Conservation (phyloP, 2,888 invertebrate genomes). For the Pyrrhosoma nymphula region DNA sequence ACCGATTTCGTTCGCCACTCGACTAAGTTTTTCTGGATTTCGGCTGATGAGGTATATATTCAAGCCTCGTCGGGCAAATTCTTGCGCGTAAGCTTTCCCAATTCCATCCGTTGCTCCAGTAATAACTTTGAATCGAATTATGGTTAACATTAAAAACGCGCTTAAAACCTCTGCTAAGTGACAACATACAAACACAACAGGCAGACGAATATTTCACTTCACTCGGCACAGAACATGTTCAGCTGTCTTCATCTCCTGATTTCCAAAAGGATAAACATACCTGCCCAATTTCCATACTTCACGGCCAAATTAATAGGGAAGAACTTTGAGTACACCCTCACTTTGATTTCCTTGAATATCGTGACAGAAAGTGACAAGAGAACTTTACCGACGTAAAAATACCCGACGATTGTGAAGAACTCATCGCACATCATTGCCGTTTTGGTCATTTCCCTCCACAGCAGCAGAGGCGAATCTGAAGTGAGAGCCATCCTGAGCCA, state of each 20-base stretch:
- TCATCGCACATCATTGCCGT: slow-evolving; percentile 61
- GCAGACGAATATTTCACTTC: background rate
- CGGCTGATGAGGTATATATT: slow-evolving; percentile 91
- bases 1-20: slow-evolving; percentile 88
- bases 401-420: slow-evolving; percentile 55
- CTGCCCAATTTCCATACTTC: slow-evolving; percentile 92
- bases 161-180: background rate
- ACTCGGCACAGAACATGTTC: background rate
- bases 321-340: background rate
- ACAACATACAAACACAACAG: background rate
- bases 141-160: background rate
- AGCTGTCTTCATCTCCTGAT: too few relatives aligned
- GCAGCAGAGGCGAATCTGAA: slow-evolving; percentile 46
- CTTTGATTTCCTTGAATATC: slow-evolving; percentile 27
- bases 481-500: slow-evolving; percentile 43
- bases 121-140: slow-evolving; percentile 81
- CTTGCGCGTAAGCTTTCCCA: slow-evolving; percentile 91
- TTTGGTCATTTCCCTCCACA: slow-evolving; percentile 40
- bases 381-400: slow-evolving; percentile 67
- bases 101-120: slow-evolving; percentile 96
- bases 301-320: slow-evolving; percentile 78
- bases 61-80: slow-evolving; percentile 87
- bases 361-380: slow-evolving; percentile 21
- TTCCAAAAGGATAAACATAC: slow-evolving; percentile 80
- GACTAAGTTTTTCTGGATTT: slow-evolving; percentile 85